phyloP scores from a whole-genome alignment of 2,888 invertebrate genomes.

The Macaria notata region DNA sequence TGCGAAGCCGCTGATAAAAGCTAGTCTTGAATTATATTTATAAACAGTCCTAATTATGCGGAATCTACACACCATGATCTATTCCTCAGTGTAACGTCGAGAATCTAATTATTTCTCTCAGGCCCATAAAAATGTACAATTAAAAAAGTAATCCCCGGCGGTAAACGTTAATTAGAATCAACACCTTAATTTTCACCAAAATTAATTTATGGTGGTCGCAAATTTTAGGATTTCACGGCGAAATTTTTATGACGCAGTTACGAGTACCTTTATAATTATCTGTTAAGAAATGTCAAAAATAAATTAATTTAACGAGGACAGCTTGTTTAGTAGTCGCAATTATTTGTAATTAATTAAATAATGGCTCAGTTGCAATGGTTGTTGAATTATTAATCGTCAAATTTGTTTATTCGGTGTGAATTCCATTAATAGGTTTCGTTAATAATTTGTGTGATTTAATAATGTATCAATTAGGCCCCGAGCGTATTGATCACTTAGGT shows the following conservation, averaged over 20 bases:
- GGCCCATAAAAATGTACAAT: conserved; percentile 30
- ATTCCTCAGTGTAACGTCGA: conserved; percentile 1
- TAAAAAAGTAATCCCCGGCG: conserved; percentile 34
- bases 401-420: conserved; percentile 3
- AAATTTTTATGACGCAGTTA: conserved; percentile 7
- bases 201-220: conserved; percentile 40
- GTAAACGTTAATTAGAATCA: conserved; percentile 38
- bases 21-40: too few relatives aligned
- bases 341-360: too few relatives aligned
- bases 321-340: too few relatives aligned
- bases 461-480: not conserved
- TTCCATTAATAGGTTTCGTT: not conserved
- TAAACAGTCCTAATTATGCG: too few relatives aligned
- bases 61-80: too few relatives aligned
- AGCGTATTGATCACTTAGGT: conserved; percentile 2
- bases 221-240: conserved; percentile 12
- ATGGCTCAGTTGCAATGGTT: too few relatives aligned
- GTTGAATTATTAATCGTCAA: not conserved
- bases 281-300: too few relatives aligned
- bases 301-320: too few relatives aligned
- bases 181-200: conserved; percentile 43
- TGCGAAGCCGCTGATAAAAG: too few relatives aligned
- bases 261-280: not conserved
- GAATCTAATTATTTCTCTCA: conserved; percentile 2
- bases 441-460: conserved; percentile 1